Evolutionary conservation across 2,797 vertebrate genomes (phyloP).

Genomic region (Coracias cyanogaster): DNA sequence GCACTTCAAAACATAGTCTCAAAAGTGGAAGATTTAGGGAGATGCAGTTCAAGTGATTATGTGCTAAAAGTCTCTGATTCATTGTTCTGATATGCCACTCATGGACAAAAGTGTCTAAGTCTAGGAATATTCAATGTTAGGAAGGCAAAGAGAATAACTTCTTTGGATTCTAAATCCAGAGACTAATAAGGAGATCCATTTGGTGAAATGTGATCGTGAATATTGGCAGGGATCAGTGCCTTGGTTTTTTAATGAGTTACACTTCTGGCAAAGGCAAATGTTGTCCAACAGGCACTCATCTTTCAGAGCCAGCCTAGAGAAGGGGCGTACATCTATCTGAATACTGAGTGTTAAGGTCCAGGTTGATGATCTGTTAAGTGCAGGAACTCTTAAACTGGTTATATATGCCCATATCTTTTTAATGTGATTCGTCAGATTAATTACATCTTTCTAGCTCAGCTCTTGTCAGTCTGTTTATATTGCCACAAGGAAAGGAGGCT

Average conservation of each 20-base stretch:
- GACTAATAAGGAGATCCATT: not conserved
- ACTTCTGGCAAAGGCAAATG: not conserved
- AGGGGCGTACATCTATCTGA: rapidly evolving
- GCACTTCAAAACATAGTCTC: not conserved
- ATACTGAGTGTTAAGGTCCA: not conserved
- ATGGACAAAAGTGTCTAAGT: not conserved
- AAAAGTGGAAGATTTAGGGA: not conserved
- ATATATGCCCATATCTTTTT: not conserved
- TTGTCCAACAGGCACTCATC: not conserved
- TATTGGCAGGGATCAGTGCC: not conserved
- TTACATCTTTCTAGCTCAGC: not conserved
- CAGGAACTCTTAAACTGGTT: not conserved
- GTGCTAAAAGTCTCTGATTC: not conserved
- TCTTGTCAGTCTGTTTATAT: not conserved
- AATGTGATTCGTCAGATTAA: not conserved
- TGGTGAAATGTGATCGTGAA: not conserved
- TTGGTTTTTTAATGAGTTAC: not conserved
- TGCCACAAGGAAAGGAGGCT: not conserved
- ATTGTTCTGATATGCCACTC: not conserved
- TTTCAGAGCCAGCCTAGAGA: not conserved
- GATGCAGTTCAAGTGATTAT: not conserved
- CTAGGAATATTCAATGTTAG: not conserved
- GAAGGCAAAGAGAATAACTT: not conserved
- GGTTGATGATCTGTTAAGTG: not conserved
- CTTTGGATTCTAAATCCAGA: not conserved